phyloP scores from a whole-genome alignment of 2,888 invertebrate genomes.

The Phyllotreta striolata region DNA sequence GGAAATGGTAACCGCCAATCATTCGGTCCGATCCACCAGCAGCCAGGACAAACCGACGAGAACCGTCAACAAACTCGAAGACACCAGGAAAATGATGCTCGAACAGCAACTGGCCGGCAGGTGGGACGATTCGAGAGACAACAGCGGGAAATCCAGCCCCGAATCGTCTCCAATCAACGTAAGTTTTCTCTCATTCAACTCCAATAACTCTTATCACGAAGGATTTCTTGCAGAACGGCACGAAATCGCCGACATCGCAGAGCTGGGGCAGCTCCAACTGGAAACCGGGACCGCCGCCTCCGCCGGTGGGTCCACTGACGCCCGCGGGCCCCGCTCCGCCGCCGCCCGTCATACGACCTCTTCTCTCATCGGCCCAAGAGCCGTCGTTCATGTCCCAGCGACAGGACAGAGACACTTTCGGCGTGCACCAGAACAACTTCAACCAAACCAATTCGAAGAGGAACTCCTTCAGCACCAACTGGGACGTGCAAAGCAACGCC shows the following conservation, averaged over 20 bases:
- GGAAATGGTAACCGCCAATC: slow-evolving; percentile 88
- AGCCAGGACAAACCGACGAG: slow-evolving; percentile 74
- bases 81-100: slow-evolving; percentile 83
- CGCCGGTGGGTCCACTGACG: slow-evolving; percentile 70
- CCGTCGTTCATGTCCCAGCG: slow-evolving; percentile 74
- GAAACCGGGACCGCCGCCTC: slow-evolving; percentile 69
- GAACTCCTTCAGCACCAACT: slow-evolving; percentile 61
- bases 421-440: slow-evolving; percentile 71
- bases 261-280: slow-evolving; percentile 60
- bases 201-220: slow-evolving; percentile 3
- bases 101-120: slow-evolving; percentile 82
- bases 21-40: slow-evolving; percentile 81
- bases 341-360: slow-evolving; percentile 66
- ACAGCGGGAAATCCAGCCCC: slow-evolving; percentile 56
- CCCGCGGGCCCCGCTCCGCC: slow-evolving; percentile 69
- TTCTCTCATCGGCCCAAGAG: slow-evolving; percentile 73
- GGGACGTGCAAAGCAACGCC: slow-evolving; percentile 59
- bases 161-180: slow-evolving; percentile 52
- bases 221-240: slow-evolving; percentile 52
- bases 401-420: slow-evolving; percentile 76
- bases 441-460: slow-evolving; percentile 57
- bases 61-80: slow-evolving; percentile 82
- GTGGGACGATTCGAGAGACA: slow-evolving; percentile 67
- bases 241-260: slow-evolving; percentile 58
- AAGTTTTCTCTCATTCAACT: slow-evolving; percentile 35